Evolutionary conservation across 2,888 invertebrate species (phyloP), one percentile per base, ranked within the genome.

Genomic region (Drosophila prostipennis): DNA sequence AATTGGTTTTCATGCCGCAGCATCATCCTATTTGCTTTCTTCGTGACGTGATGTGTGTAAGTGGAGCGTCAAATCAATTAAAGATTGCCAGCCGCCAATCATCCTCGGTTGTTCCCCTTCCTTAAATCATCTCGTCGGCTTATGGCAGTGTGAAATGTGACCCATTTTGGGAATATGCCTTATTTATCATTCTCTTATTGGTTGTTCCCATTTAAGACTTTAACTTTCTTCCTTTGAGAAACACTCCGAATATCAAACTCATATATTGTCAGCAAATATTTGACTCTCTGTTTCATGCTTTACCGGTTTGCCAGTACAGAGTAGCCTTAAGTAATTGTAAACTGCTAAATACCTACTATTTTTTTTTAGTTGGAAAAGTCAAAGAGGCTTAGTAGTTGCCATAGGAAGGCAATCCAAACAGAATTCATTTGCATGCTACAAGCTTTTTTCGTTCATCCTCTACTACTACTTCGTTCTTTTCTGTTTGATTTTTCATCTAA

Each of bases 391-490:
- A 37, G 19, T 23, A 51, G 40, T 40, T 42, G 57, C 37, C 61
- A 40, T 51, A 43, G 64, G 42, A 63, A 70, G 58, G 54, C 59
- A 65, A 77, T 69, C 70, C 72, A 77, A 75, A 73, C 68, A 64
- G 80, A 76, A 76, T 86, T 83, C 86, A 82, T 82, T 82, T 82
- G 80, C 87, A 86, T 82, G 75, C 77, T 74, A 54, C 46, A 71
- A 55, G 64, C 55, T 67, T 71, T 45, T 29, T 51, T 65, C 39
- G 39, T 60, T 34, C 52, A 37, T 13, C 39, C 43, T 49, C 32
- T 40, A 34, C 34, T 36, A 34, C 34, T 34, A 11, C 34, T 34
- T 11, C 11, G 34, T 19, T 43, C 29, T 14, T 56, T 64, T 70
- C 59, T 65, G 74, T 80, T 82, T 85, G 82, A 82, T 83, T 86